Conservation (phyloP, 2,113 vertebrate genomes). For the Ctenomys sociabilis region DNA sequence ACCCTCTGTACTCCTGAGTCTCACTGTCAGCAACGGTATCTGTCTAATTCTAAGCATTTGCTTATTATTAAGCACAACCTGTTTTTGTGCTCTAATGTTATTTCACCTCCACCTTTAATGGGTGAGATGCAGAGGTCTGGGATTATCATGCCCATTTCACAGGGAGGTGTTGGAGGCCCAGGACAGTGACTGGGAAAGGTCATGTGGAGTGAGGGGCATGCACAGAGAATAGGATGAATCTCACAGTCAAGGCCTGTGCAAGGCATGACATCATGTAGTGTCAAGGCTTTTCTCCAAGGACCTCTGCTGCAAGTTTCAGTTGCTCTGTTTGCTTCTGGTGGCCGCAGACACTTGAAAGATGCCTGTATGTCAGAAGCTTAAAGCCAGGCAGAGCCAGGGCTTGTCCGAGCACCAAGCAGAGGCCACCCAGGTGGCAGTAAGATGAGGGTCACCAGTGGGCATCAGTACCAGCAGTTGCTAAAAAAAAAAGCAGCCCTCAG, state of each 20-base stretch:
- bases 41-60: background rate
- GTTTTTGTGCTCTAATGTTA: background rate
- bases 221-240: background rate
- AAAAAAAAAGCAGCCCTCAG: no score
- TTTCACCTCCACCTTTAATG: background rate
- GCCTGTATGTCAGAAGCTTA: background rate
- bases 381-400: background rate
- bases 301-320: background rate
- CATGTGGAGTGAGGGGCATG: background rate
- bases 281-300: background rate
- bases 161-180: background rate
- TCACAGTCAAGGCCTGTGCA: rapidly evolving
- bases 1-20: rapidly evolving
- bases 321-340: background rate
- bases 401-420: background rate
- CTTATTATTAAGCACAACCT: background rate
- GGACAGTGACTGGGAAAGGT: background rate
- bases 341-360: background rate
- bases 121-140: background rate
- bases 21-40: background rate
- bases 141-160: background rate
- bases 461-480: background rate
- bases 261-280: rapidly evolving
- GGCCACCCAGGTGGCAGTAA: background rate
- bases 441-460: rapidly evolving